phyloP scores from a whole-genome alignment of 2,113 vertebrate species.

The Siniperca chuatsi region DNA sequence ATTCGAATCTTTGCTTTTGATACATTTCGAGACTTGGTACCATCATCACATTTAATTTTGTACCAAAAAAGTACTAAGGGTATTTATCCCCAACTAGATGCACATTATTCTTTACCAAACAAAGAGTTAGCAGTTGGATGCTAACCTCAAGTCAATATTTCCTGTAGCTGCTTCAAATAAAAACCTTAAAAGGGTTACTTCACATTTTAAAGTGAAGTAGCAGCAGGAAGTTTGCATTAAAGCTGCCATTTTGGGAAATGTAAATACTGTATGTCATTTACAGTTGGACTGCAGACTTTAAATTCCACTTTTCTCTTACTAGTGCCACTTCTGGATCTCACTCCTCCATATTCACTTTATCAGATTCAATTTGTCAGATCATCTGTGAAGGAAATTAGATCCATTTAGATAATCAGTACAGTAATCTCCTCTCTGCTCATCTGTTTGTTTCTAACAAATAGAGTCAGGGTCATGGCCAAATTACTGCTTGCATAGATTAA shows the following conservation, averaged over 20 bases:
- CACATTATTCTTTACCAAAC: too few relatives aligned
- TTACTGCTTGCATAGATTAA: constrained; percentile 34
- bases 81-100: too few relatives aligned
- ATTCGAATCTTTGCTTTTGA: too few relatives aligned
- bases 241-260: not conserved
- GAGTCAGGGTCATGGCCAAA: constrained; percentile 14
- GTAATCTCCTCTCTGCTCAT: constrained; percentile 36
- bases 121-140: too few relatives aligned
- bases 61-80: too few relatives aligned
- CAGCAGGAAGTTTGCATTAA: not conserved
- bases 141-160: too few relatives aligned
- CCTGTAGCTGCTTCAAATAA: too few relatives aligned
- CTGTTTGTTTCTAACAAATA: constrained; percentile 20
- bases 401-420: constrained; percentile 39
- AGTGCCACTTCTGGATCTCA: not conserved
- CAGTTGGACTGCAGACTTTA: not conserved
- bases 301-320: not conserved
- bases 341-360: not conserved
- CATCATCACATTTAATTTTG: too few relatives aligned
- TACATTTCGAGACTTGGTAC: too few relatives aligned
- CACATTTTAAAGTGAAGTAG: too few relatives aligned
- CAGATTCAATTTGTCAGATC: not conserved
- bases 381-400: not conserved
- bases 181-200: too few relatives aligned
- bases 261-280: not conserved